Base-by-base conservation (phyloP, 2,888 invertebrate species). In the Torymus aiolomorphi region DNA sequence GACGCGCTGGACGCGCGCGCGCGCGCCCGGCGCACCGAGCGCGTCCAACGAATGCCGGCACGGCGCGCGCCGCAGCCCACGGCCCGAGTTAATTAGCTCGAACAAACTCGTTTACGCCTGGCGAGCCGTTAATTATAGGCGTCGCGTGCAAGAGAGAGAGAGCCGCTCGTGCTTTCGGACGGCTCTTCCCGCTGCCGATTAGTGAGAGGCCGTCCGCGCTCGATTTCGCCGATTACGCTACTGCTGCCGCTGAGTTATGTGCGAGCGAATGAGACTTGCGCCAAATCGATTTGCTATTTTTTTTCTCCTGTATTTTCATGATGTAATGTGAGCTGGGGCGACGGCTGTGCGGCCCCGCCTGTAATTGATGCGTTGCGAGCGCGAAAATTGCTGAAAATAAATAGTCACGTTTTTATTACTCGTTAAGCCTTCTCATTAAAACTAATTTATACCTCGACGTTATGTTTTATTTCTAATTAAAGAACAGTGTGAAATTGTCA, bases 91-190 rank as follows among this genome's bases (percentile, higher is more conserved):
- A 80, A 80, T 80, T 77, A 80, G 73, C 73, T 74, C 74, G 77
- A 77, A 76, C 77, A 74, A 80, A 80, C 74, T 77, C 73, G 74
- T 77, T 80, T 74, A 62, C 70, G 74, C 73, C 70, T 62, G 72
- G 59, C 69, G 74, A 73, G 70, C 80, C 54, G 77, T 77, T 80
- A 80, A 80, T 74, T 76, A 76, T 72, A 24, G 52, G 54, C 62
- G 54, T n/a, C 57, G 56, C 3, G 18, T 2, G 11, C 2, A 3
- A 51, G 42, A 11, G 16, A 13, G 74, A 42, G 66, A 18, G 11
- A 0, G 74, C 10, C 20, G n/a, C n/a, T n/a, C n/a, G 20, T 2
- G 51, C 49, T 42, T 1, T 42, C 42, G 42, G 42, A 42, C 42
- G 42, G 42, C 42, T 42, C 42, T 42, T 42, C 42, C 42, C 42